Evolutionary conservation across 2,888 invertebrate species (phyloP).

Genomic region (Coecobrya sp.): DNA sequence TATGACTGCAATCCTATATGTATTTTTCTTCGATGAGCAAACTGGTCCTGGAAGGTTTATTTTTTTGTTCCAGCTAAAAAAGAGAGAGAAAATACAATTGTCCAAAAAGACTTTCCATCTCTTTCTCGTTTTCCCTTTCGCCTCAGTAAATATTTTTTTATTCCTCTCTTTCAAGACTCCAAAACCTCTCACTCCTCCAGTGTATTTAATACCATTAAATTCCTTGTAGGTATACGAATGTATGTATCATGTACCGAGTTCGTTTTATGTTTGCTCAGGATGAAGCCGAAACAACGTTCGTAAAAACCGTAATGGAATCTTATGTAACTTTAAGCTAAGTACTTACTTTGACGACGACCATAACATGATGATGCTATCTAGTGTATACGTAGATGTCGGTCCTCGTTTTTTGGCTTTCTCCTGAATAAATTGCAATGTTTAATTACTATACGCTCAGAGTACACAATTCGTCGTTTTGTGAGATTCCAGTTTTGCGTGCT

Average conservation of each 20-base stretch:
- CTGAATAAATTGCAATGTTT: constrained; percentile 9
- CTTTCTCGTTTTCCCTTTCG: constrained; percentile 28
- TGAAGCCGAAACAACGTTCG: background rate
- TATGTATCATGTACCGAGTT: background rate
- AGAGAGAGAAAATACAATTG: constrained; percentile 6
- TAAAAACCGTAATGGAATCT: constrained; percentile 15
- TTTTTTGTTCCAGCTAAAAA: constrained; percentile 19
- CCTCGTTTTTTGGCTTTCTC: background rate
- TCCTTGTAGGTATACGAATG: background rate
- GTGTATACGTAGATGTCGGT: background rate
- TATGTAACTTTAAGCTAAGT: constrained; percentile 30
- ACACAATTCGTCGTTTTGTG: background rate
- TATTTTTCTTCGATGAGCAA: constrained; percentile 20
- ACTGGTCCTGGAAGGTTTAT: background rate
- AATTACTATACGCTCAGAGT: background rate
- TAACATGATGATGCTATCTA: background rate
- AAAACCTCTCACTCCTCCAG: background rate
- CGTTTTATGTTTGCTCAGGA: background rate
- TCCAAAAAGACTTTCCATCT: constrained; percentile 27
- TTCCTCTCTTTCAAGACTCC: constrained; percentile 2
- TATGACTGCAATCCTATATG: constrained; percentile 42
- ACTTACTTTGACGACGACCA: background rate
- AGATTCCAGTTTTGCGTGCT: background rate
- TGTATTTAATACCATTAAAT: constrained; percentile 30
- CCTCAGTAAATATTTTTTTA: constrained; percentile 35